Conservation (phyloP, 2,113 vertebrate species). For the Bolborhynchus lineola region DNA sequence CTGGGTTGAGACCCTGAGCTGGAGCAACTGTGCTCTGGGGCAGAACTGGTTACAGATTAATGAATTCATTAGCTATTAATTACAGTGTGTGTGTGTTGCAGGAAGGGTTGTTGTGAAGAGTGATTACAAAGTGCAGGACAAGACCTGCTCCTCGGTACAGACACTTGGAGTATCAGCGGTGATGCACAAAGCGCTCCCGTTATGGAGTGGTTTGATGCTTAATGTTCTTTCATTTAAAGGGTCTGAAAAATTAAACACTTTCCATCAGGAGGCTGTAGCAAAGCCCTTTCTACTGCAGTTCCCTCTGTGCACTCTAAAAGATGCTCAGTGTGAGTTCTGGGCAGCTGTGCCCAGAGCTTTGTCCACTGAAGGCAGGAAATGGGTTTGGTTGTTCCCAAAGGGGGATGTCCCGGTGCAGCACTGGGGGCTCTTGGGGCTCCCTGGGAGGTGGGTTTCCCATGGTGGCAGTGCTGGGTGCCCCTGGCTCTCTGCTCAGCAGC, state of each 20-base stretch:
- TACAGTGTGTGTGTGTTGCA: neutral
- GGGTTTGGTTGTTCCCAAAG: neutral
- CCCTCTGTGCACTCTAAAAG: neutral
- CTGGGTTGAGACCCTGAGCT: neutral
- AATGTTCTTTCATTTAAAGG: neutral
- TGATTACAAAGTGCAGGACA: neutral
- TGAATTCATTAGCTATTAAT: neutral
- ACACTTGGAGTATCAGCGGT: neutral
- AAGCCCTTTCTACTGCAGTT: neutral
- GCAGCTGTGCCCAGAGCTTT: neutral
- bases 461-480: neutral
- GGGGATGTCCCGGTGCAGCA: neutral
- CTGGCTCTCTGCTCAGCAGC: neutral
- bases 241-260: slow-evolving; percentile 39
- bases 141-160: neutral
- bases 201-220: neutral
- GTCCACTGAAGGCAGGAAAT: neutral
- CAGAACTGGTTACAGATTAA: neutral
- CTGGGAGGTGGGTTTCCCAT: neutral
- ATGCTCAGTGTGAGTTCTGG: neutral
- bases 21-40: neutral
- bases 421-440: neutral
- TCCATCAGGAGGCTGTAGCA: neutral
- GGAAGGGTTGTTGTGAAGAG: neutral
- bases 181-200: neutral